A percentile compares a stretch with the other conserved stretches of the same genome.
phyloP scores from a whole-genome alignment of 2,797 vertebrate genomes.

The Manis crassicaudata region DNA sequence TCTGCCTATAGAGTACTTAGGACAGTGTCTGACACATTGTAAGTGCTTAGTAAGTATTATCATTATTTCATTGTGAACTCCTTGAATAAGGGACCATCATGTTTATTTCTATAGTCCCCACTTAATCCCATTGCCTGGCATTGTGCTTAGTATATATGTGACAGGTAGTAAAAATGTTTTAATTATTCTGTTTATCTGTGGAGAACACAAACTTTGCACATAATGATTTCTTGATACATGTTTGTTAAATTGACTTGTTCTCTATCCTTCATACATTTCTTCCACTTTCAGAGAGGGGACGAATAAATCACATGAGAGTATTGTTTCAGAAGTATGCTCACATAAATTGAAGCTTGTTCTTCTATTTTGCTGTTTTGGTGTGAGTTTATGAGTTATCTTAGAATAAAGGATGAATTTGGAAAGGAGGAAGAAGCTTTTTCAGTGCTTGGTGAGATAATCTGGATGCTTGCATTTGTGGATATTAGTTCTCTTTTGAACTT shows the following conservation, averaged over 20 bases:
- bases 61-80: slow-evolving; percentile 16
- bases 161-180: not conserved
- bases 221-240: not conserved
- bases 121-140: slow-evolving; percentile 21
- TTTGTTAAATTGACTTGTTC: not conserved
- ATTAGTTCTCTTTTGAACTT: slow-evolving; percentile 53
- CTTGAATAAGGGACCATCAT: not conserved
- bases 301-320: not conserved
- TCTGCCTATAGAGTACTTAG: slow-evolving; percentile 34
- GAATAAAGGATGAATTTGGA: slow-evolving; percentile 27
- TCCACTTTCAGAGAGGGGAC: not conserved
- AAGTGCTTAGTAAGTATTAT: not conserved
- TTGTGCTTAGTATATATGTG: not conserved
- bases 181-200: not conserved
- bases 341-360: slow-evolving; percentile 19
- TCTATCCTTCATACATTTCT: slow-evolving; percentile 20
- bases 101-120: not conserved
- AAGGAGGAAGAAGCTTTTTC: not conserved
- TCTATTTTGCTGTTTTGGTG: not conserved
- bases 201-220: not conserved
- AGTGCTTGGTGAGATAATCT: not conserved
- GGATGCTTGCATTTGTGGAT: slow-evolving; percentile 28
- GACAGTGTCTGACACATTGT: not conserved
- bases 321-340: slow-evolving; percentile 47
- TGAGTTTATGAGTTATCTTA: slow-evolving; percentile 41